A percentile compares a stretch with the other conserved stretches of the same genome.
Conservation (phyloP, 1,140 invertebrate species). For the Cyclina sinensis region DNA sequence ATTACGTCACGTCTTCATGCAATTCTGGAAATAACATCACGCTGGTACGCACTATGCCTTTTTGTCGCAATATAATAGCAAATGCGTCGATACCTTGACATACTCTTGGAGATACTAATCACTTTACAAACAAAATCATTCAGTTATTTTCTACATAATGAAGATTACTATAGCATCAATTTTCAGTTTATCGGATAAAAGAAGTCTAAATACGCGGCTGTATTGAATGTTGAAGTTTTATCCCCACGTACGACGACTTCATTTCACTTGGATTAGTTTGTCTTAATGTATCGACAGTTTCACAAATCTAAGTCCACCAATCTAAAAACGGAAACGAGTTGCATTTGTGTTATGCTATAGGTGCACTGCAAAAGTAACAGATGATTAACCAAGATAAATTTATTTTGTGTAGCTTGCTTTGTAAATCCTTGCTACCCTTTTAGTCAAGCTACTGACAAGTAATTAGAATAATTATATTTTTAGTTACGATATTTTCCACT, state of each 20-base stretch:
- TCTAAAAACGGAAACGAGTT: too few species aligned
- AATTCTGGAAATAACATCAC: neutral
- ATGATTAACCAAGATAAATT: too few species aligned
- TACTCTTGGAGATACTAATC: slow-evolving; percentile 11
- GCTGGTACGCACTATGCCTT: neutral
- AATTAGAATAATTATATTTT: too few species aligned
- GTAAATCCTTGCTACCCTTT: too few species aligned
- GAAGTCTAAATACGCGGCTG: slow-evolving; percentile 58
- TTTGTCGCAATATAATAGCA: neutral
- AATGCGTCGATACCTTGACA: neutral
- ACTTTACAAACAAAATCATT: slow-evolving; percentile 53
- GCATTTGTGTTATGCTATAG: too few species aligned
- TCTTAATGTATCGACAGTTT: slow-evolving; percentile 33
- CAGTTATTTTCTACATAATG: slow-evolving; percentile 59
- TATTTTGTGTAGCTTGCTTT: too few species aligned
- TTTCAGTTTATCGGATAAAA: slow-evolving; percentile 70
- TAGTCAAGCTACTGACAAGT: too few species aligned
- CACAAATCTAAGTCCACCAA: neutral
- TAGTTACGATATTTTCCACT: too few species aligned
- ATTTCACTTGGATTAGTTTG: slow-evolving; percentile 62
- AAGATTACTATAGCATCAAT: slow-evolving; percentile 67
- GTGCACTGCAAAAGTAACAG: too few species aligned
- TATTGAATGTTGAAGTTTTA: slow-evolving; percentile 54
- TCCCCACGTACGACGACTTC: slow-evolving; percentile 51
- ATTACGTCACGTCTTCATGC: too few species aligned